These are phyloP conservation scores for Dermatemys mawii DNA, from an alignment of 2,113 vertebrate species.

Conservation along the genomic window DNA sequence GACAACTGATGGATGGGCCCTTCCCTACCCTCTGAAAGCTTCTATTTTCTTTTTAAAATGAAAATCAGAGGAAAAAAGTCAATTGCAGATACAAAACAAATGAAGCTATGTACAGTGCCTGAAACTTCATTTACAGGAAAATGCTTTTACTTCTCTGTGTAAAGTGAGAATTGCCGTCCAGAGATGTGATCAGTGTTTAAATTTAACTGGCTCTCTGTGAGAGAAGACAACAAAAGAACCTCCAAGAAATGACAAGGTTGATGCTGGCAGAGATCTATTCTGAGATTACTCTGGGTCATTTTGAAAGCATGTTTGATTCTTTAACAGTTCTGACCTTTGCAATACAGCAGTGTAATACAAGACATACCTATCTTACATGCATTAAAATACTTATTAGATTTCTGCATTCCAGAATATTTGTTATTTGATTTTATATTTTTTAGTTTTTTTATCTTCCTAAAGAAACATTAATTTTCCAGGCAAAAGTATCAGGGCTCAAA, in stretches of 20 bases:
- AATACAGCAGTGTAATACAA: not conserved
- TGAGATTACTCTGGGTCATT: not conserved
- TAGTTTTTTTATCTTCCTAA: not conserved
- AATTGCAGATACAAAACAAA: not conserved
- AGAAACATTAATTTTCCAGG: not conserved
- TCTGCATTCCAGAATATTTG: not conserved
- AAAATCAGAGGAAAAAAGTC: not conserved
- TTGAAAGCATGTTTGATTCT: not conserved
- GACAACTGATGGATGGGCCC: not conserved
- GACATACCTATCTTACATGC: not conserved
- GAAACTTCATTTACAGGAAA: not conserved
- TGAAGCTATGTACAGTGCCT: not conserved
- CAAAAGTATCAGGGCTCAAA: not conserved
- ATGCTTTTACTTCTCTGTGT: not conserved
- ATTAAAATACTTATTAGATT: not conserved
- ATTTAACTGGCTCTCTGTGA: accelerated
- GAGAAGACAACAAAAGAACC: not conserved
- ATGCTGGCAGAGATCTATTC: not conserved
- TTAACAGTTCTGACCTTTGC: not conserved
- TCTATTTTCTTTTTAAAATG: not conserved
- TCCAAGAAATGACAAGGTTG: not conserved
- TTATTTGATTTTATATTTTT: not conserved
- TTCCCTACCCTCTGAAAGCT: not conserved
- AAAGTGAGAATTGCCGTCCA: not conserved
- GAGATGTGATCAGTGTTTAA: not conserved